Base-by-base conservation (phyloP, 2,888 invertebrate species). In the Tridacna crocea region DNA sequence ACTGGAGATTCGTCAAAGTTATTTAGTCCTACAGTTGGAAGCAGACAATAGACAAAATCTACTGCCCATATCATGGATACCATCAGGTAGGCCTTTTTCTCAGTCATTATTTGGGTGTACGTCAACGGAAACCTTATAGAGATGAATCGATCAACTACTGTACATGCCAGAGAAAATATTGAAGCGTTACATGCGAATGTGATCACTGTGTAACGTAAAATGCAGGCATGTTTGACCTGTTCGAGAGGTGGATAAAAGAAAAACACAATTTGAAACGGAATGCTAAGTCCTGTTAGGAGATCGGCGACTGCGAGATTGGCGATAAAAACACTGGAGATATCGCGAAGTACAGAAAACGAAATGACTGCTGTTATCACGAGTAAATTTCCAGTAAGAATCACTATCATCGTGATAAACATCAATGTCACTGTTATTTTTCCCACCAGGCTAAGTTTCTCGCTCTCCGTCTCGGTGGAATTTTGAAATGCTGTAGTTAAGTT, bases 71-170 rank as follows among this genome's bases (percentile, higher is more conserved):
- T 80, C 0, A 80, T 26, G 15, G 66, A 58, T 0, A 90, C 83
- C 17, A 88, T 65, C n/a, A 72, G 27, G 27, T 87, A 83, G 4
- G 85, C 84, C 19, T 73, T 70, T 58, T 74, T 82, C 63, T 78
- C 78, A 15, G 85, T 96, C 96, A 86, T 95, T 19, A 87, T 79
- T 24, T 60, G 60, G 0, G 75, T 74, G 73, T 89, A 90, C 51
- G 70, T 72, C 17, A 88, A 77, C 4, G 87, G 86, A 66, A 82
- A 79, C 26, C 75, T 63, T 24, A 91, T 88, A n/a, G 90, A 88
- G 19, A 91, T 75, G 60, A 77, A 89, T 3, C 88, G 72, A 74
- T 91, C 91, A 0, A 88, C 22, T 3, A 88, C 85, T 0, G 88
- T 88, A 27, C 88, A 87, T 13, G 82, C 75, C 70, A 90, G 72